These are phyloP conservation scores for Gallinago paraguaiae DNA, from an alignment of 2,113 vertebrate species.

Conservation along the genomic window DNA sequence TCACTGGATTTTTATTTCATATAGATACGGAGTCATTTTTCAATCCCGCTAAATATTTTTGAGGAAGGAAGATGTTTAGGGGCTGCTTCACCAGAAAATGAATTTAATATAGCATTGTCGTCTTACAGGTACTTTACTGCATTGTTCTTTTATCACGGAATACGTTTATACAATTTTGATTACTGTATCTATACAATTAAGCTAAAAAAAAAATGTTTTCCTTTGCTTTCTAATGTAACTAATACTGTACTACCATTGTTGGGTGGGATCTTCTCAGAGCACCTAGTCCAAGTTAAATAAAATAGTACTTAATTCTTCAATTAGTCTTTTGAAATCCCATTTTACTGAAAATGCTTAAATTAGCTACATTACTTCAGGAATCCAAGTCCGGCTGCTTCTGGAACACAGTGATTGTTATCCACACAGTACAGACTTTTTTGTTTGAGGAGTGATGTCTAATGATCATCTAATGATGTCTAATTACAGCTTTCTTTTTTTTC, in stretches of 20 bases:
- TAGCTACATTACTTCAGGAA: not conserved
- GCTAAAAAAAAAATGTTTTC: not conserved
- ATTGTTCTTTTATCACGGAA: not conserved
- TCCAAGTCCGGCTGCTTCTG: not conserved
- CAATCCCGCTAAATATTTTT: slow-evolving; percentile 86
- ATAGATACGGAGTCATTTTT: slow-evolving; percentile 96
- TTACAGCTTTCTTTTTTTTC: not conserved
- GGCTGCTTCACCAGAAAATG: slow-evolving; percentile 82
- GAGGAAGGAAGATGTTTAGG: slow-evolving; percentile 86
- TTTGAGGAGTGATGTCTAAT: not conserved
- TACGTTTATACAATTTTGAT: not conserved
- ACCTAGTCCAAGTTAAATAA: not conserved
- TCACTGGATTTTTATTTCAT: slow-evolving; percentile 14
- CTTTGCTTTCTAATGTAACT: not conserved
- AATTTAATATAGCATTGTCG: slow-evolving; percentile 90
- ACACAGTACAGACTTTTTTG: too few species aligned
- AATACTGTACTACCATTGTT: not conserved
- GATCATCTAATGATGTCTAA: not conserved
- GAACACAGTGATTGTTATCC: not conserved
- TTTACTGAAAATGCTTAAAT: not conserved
- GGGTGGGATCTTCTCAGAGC: not conserved
- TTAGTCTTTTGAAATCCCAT: not conserved
- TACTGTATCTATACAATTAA: not conserved
- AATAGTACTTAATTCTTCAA: not conserved
- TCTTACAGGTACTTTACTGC: slow-evolving; percentile 84